Base-by-base conservation (phyloP, 2,888 invertebrate genomes). In the Drosophila mulleri region DNA sequence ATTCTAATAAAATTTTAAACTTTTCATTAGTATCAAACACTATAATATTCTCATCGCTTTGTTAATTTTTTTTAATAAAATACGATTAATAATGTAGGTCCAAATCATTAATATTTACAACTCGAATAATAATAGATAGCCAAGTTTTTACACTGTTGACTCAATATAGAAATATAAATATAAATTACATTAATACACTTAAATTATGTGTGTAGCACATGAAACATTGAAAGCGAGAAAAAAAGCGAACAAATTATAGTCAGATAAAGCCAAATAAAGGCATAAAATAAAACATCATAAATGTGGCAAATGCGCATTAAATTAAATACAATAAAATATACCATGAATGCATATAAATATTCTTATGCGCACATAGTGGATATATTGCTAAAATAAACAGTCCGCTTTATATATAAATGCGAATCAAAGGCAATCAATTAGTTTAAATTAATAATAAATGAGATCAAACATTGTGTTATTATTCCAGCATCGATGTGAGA, bases 381-480 rank as follows among this genome's bases (percentile, higher is more conserved):
- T 63, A 60, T 29, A 3, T 14, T 50, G 56, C 29, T 52, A 35
- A 72, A 67, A 37, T 60, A 62, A 75, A 58, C 44, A 56, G 50
- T 26, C 45, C 23, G 52, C 37, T 42, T 47, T 35, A 39, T 58
- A 48, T 53, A 60, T 60, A 57, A 18, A 63, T 47, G 16, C 70
- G 56, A 64, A 59, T 62, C 12, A 44, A 75, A 69, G 45, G 62
- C 66, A 66, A 77, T 72, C 80, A 80, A 67, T 68, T 69, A 56
- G 69, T 62, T 56, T 47, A 76, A 67, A 77, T 77, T 64, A 77
- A 67, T 80, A 67, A 80, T 80, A 59, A 77, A 71, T 80, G 67
- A 67, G 47, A 42, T 61, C 29, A 48, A 41, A 37, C 42, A 53
- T 59, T 60, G 12, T 20, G 37, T 42, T 35, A 32, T 50, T 41